Evolutionary conservation across 2,888 invertebrate species (phyloP).

Genomic region (Nudaria mundana): DNA sequence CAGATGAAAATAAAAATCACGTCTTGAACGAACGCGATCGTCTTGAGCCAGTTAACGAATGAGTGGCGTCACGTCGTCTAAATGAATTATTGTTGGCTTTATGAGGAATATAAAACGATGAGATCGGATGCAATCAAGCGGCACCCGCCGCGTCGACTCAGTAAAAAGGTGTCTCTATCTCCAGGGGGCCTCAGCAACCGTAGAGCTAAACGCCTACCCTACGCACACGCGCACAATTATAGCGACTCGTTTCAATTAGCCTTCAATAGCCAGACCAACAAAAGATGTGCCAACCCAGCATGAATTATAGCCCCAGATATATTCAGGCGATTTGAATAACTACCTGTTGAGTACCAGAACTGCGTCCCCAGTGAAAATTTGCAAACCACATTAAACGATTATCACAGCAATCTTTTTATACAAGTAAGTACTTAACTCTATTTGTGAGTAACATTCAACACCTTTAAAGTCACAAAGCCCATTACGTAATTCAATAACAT

Average conservation of each 20-base stretch:
- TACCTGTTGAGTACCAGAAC: constrained; percentile 18
- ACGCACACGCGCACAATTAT: constrained; percentile 52
- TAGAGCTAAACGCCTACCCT: constrained; percentile 67
- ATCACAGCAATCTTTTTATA: constrained; percentile 30
- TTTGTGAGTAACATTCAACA: constrained; percentile 28
- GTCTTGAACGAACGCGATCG: constrained; percentile 43
- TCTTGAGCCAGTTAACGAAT: constrained; percentile 73
- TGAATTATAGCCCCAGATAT: constrained; percentile 39
- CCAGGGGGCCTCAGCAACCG: constrained; percentile 66
- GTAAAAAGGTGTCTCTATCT: constrained; percentile 75
- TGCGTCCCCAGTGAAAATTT: constrained; percentile 15
- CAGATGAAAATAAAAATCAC: constrained; percentile 35
- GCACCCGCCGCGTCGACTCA: constrained; percentile 72
- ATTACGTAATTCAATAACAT: constrained; percentile 44
- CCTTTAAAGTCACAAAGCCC: constrained; percentile 35
- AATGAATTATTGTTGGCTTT: constrained; percentile 81
- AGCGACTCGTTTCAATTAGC: constrained; percentile 74
- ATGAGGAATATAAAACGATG: constrained; percentile 79
- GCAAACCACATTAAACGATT: constrained; percentile 21
- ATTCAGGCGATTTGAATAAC: constrained; percentile 27
- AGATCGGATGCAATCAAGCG: constrained; percentile 79
- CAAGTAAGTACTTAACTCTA: constrained; percentile 26
- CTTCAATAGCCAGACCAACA: constrained; percentile 63
- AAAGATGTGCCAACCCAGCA: constrained; percentile 48
- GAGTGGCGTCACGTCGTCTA: constrained; percentile 80